Percentiles rank a stretch among this genome's conserved stretches.
Conservation (phyloP, 2,888 invertebrate species). For the Bugulina stolonifera region DNA sequence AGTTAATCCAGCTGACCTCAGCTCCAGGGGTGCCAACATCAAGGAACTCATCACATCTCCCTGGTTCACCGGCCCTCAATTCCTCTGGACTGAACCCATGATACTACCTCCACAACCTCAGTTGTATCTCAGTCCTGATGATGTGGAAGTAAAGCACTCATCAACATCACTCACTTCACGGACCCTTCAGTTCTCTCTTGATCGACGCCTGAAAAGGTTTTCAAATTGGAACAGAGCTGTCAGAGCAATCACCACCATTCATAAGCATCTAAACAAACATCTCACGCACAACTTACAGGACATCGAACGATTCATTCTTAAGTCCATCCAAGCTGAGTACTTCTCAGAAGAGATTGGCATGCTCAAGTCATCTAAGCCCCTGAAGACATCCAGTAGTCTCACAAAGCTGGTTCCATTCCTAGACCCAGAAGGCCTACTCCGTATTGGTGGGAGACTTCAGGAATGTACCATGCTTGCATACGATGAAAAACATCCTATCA, state of each 20-base stretch:
- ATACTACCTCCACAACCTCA: not conserved
- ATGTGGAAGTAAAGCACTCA: slow-evolving; percentile 30
- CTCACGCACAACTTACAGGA: not conserved
- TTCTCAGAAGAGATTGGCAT: slow-evolving; percentile 25
- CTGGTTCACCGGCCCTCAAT: slow-evolving; percentile 31
- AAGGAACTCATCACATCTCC: slow-evolving; percentile 20
- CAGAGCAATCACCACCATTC: slow-evolving; percentile 17
- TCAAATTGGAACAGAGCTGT: not conserved
- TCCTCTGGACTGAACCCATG: slow-evolving; percentile 27
- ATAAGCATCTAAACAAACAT: not conserved
- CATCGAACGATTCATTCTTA: slow-evolving; percentile 10
- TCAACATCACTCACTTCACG: not conserved
- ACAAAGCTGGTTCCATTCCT: slow-evolving; percentile 31
- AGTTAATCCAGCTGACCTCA: slow-evolving; percentile 34
- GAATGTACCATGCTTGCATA: not conserved
- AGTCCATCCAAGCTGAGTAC: slow-evolving; percentile 3
- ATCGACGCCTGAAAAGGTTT: not conserved
- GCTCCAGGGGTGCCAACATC: slow-evolving; percentile 31
- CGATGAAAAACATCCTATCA: slow-evolving; percentile 31
- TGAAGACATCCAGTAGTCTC: slow-evolving; percentile 23
- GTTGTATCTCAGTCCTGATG: slow-evolving; percentile 20
- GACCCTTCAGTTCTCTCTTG: not conserved
- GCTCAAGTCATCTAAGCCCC: not conserved
- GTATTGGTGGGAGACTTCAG: slow-evolving; percentile 33
- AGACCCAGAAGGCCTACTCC: slow-evolving; percentile 31